Evolutionary conservation across 2,888 invertebrate genomes (phyloP), one percentile per base, ranked within the genome.

Genomic region (Xestia rhomboidea): DNA sequence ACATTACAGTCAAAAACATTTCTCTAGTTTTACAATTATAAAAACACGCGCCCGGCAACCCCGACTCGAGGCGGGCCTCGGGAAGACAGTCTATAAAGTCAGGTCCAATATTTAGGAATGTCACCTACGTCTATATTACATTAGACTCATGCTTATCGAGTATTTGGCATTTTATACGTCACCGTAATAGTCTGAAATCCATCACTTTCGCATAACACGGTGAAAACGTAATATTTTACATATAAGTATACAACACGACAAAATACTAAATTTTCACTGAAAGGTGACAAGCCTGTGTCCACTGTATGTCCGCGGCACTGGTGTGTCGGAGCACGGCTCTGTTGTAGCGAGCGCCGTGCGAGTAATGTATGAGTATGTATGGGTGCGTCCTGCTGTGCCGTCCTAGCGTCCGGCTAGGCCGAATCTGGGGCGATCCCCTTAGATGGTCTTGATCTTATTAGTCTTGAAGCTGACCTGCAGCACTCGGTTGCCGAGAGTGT

Each of bases 401-500:
- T 95, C 96, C 96, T 96, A 96, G 93, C 95, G 94, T 92, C 93
- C 93, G 90, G 95, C 94, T 92, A 93, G 95, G 95, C 94, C 94
- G 93, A 89, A 87, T 91, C 91, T 91, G 90, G 91, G 91, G 88
- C 90, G 93, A 93, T 91, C 95, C 94, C 94, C 95, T 97, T 97
- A 97, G 97, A 97, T 97, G 93, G 97, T 97, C 97, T 98, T 98
- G 96, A 98, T 98, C 97, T 98, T 98, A 97, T 98, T 98, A 93
- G 98, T 98, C 97, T 99, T 99, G 97, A 99, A 99, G 95, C 98
- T 98, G 94, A 99, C 99, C 97, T 99, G 99, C 91, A 99, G 97
- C 90, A 99, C 98, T 89, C 99, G 97, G 97, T 98, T 98, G 92
- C 98, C 98, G 92, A 99, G 97, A 90, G 98, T 98, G 96, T 99